A percentile compares a stretch with the other conserved stretches of the same genome.
Evolutionary conservation across 2,113 vertebrate species (phyloP).

Genomic region (Haemorhous mexicanus): DNA sequence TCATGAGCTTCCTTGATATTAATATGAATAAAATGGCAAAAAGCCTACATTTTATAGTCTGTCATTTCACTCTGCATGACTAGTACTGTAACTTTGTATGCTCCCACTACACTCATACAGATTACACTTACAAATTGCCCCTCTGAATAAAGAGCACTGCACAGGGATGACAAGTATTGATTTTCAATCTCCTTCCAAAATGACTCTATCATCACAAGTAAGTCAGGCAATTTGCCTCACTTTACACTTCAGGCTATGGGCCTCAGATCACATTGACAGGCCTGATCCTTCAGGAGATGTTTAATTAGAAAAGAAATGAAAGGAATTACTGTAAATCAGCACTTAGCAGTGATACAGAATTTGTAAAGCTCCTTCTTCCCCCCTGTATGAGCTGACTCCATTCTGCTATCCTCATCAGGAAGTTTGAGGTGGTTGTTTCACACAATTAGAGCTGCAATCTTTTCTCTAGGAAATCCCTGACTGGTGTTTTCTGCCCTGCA

Average conservation of each 20-base stretch:
- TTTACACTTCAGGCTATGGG: conserved; percentile 61
- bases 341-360: conserved; percentile 21
- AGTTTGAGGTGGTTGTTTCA: background rate
- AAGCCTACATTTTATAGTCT: conserved; percentile 7
- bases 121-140: conserved; percentile 70
- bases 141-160: conserved; percentile 54
- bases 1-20: conserved; percentile 36
- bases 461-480: background rate
- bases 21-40: conserved; percentile 49
- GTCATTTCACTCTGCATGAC: conserved; percentile 22
- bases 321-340: conserved; percentile 69
- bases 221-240: conserved; percentile 68
- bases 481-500: rapidly evolving
- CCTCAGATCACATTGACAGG: conserved; percentile 64
- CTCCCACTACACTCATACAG: conserved; percentile 10
- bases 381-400: background rate
- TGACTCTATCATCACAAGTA: conserved; percentile 66
- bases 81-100: conserved; percentile 41
- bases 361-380: background rate
- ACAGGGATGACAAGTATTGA: conserved; percentile 74
- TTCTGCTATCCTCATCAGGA: conserved; percentile 1
- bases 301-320: conserved; percentile 74
- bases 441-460: background rate
- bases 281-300: conserved; percentile 65
- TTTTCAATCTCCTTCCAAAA: conserved; percentile 74